Conservation (phyloP, 2,113 vertebrate species). For the Falco punctatus region DNA sequence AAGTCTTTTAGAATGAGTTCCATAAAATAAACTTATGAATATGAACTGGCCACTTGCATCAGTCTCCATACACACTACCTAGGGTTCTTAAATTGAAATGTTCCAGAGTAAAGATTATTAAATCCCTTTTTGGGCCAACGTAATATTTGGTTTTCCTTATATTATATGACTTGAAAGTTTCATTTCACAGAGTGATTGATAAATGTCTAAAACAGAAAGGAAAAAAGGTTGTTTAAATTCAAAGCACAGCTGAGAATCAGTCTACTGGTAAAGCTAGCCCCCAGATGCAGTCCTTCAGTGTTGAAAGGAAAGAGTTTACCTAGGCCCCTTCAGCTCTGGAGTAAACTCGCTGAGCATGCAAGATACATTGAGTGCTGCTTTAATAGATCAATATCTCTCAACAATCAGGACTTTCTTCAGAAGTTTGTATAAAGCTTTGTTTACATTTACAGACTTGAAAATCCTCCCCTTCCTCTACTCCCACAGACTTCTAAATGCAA, state of each 20-base stretch:
- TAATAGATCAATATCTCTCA: background rate
- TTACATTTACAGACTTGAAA: conserved; percentile 57
- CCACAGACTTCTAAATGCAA: conserved; percentile 8
- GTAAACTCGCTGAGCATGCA: background rate
- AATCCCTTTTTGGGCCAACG: background rate
- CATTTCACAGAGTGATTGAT: background rate
- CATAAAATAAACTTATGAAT: background rate
- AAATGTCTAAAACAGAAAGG: background rate
- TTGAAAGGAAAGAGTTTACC: background rate
- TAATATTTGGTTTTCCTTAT: background rate
- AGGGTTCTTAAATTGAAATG: background rate
- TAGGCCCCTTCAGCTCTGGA: background rate
- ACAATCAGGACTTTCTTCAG: conserved; percentile 26
- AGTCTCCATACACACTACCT: background rate
- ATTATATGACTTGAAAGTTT: background rate
- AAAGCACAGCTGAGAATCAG: background rate
- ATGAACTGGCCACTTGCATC: background rate
- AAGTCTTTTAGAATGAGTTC: background rate
- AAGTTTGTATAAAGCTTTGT: conserved; percentile 30
- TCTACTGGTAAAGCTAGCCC: background rate
- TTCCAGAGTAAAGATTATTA: background rate
- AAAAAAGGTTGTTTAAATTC: background rate
- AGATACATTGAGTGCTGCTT: background rate
- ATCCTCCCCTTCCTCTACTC: conserved; percentile 54
- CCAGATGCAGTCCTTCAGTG: background rate